Evolutionary conservation across 35 echinoderm and acorn worm species (phyloP), one percentile per base, ranked within the genome.

Genomic region (Lytechinus variegatus): DNA sequence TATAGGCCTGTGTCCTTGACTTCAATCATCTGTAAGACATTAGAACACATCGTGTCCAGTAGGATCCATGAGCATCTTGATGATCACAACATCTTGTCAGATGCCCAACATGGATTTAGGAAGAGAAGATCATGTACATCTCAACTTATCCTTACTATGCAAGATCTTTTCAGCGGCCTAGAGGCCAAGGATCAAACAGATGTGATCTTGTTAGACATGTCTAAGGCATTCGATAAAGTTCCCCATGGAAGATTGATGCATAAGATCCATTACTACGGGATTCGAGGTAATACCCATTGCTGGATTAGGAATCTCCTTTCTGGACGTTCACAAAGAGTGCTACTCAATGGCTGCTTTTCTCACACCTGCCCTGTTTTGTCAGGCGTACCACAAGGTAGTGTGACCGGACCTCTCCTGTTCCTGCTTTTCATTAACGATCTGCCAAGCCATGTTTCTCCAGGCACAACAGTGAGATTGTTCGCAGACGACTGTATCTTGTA

Each of bases 91-190:
- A 56, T 56, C 52, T 87, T 91, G 13, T 87, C 3, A 24, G 54
- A 91, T 54, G 71, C 61, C 86, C 96, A 96, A 55, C 96, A 96
- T 95, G 96, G 96, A 53, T 96, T 95, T 21, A 52, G 96, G 54
- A 28, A 66, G n/a, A 96, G 55, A 55, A 8, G 94, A 89, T 95
- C 94, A 14, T 97, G 96, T 56, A 94, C 91, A 60, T 95, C 93
- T 11, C 96, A 96, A 96, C 94, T 95, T 52, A 52, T 96, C 12
- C n/a, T 27, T 19, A 87, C 94, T 27, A 55, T 95, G 13, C 94
- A 97, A 27, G 53, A 92, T 71, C 29, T 89, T 91, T 28, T 7
- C 8, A 54, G 55, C 16, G 54, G 87, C 56, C 54, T 14, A 8
- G 7, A 54, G 3, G 21, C 52, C 33, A 27, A 27, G 9, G 21